phyloP scores from a whole-genome alignment of 2,113 vertebrate species.

The Mungos mungo region DNA sequence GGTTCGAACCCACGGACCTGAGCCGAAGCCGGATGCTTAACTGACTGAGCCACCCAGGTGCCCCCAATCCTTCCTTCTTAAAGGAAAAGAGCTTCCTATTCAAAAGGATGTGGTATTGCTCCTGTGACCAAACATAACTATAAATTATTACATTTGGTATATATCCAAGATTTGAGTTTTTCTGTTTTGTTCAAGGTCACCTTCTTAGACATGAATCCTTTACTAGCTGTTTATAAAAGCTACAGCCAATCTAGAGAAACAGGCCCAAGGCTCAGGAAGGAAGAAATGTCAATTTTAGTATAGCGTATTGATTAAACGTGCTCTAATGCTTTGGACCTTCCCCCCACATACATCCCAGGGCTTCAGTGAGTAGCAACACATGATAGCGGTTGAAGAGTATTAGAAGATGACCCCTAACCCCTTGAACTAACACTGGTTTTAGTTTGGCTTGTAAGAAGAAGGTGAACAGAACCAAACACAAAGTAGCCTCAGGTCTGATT shows the following conservation, averaged over 20 bases:
- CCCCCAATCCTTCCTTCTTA: neutral
- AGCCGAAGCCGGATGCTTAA: too few species aligned
- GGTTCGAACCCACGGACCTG: too few species aligned
- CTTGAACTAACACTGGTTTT: neutral
- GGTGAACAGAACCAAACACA: neutral
- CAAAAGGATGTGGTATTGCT: neutral
- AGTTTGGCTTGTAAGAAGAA: neutral
- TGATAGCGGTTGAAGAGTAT: neutral
- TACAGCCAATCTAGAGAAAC: neutral
- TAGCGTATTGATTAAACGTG: neutral
- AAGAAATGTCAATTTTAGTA: neutral
- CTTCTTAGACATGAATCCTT: neutral
- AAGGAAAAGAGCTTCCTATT: neutral
- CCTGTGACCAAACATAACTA: neutral
- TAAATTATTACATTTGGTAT: neutral
- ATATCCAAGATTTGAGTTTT: neutral
- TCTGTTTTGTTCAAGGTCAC: neutral
- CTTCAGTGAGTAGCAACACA: neutral
- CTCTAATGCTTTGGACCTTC: neutral
- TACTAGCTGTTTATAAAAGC: neutral
- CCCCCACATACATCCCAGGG: neutral
- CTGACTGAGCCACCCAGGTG: too few species aligned
- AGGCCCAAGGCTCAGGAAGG: neutral
- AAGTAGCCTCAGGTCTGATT: neutral
- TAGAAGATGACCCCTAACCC: neutral